Conservation (phyloP, 2,888 invertebrate species). For the Callosobruchus maculatus region DNA sequence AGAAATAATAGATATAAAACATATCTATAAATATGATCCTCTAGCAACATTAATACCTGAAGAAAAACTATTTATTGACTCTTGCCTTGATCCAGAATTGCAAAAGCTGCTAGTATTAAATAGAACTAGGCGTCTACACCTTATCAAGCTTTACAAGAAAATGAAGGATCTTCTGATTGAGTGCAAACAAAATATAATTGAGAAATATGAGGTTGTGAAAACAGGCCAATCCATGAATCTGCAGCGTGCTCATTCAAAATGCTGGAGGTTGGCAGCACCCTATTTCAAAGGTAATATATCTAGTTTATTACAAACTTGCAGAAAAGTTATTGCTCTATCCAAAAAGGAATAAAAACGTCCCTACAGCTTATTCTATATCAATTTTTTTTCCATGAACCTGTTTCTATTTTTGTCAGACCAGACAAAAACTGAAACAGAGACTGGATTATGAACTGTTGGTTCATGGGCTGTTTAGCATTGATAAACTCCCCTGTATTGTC, state of each 20-base stretch:
- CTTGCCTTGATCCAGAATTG: conserved; percentile 29
- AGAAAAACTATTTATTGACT: conserved; percentile 30
- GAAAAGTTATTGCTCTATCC: too few species aligned
- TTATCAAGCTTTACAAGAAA: conserved; percentile 30
- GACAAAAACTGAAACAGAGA: too few species aligned
- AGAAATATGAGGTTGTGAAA: conserved; percentile 16
- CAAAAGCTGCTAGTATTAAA: conserved; percentile 31
- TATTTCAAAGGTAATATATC: conserved; percentile 61
- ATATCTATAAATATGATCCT: conserved; percentile 15
- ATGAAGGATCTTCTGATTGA: conserved; percentile 27
- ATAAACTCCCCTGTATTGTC: too few species aligned
- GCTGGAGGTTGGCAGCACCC: conserved; percentile 51
- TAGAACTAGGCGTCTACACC: conserved; percentile 30
- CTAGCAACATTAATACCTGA: conserved; percentile 22
- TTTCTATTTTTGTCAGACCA: too few species aligned
- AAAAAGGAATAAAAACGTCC: too few species aligned
- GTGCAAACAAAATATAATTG: conserved; percentile 22
- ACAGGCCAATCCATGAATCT: conserved; percentile 2
- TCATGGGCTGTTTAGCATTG: too few species aligned
- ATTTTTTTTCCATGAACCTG: too few species aligned
- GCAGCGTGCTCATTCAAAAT: conserved; percentile 5
- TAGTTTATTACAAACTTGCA: too few species aligned
- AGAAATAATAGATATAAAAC: conserved; percentile 11
- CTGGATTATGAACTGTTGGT: too few species aligned
- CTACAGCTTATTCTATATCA: too few species aligned